These are phyloP conservation scores for Diplolepis rosae DNA, from an alignment of 2,888 invertebrate genomes.

Conservation along the genomic window DNA sequence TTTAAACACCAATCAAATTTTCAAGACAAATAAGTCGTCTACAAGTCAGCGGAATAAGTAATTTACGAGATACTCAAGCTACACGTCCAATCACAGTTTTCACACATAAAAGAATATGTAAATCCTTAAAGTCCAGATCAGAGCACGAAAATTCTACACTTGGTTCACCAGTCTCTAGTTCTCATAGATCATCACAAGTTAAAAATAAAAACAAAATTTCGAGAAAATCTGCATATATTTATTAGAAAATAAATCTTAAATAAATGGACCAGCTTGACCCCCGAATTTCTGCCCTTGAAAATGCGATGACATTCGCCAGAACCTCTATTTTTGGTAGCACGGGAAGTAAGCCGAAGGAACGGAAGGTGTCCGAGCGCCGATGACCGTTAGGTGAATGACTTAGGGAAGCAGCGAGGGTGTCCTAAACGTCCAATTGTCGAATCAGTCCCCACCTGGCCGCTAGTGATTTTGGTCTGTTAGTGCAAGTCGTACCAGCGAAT, in stretches of 20 bases:
- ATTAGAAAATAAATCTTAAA: not conserved
- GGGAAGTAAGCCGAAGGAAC: slow-evolving; percentile 42
- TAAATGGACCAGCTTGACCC: not conserved
- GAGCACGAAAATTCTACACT: too few species aligned
- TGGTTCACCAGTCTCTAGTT: not conserved
- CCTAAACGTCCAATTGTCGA: slow-evolving; percentile 59
- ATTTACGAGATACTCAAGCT: not conserved
- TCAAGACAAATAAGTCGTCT: not conserved
- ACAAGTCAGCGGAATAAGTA: not conserved
- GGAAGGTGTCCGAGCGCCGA: slow-evolving; percentile 62
- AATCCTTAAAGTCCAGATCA: not conserved
- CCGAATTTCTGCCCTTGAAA: not conserved
- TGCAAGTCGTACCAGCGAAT: slow-evolving; percentile 26
- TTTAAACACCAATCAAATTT: not conserved
- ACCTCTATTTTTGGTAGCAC: not conserved
- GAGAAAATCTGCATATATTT: not conserved
- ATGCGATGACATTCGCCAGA: not conserved
- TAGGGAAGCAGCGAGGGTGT: slow-evolving; percentile 62
- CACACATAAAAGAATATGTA: not conserved
- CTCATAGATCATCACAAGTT: not conserved
- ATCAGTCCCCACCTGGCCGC: slow-evolving; percentile 57
- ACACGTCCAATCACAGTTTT: not conserved
- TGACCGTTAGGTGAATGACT: slow-evolving; percentile 70
- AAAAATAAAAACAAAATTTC: not conserved
- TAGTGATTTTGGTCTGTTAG: slow-evolving; percentile 30